These are phyloP conservation scores for Salvelinus sp. DNA, from an alignment of 2,113 vertebrate genomes.

Conservation along the genomic window DNA sequence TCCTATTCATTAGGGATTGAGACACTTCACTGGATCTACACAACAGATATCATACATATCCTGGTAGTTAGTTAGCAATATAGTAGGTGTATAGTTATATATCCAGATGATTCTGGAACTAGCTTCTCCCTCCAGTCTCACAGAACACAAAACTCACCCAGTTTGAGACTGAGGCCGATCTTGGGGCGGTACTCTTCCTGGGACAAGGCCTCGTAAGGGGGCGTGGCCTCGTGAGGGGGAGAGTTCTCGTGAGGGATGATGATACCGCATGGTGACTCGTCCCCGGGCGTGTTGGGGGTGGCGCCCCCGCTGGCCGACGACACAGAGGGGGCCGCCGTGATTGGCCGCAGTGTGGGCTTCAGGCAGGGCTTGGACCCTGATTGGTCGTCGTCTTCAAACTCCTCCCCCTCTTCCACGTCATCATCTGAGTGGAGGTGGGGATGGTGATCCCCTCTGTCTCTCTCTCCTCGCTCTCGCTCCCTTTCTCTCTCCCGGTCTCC, in stretches of 20 bases:
- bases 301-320: constrained; percentile 93
- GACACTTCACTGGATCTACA: no score
- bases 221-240: constrained; percentile 85
- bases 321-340: constrained; percentile 93
- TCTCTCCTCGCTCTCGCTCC: no score
- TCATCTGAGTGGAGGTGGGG: constrained; percentile 77
- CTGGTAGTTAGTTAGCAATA: no score
- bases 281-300: constrained; percentile 90
- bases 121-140: no score
- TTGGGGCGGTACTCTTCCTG: constrained; percentile 93
- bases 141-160: constrained; percentile 75
- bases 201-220: constrained; percentile 26
- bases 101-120: no score
- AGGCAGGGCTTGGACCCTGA: constrained; percentile 87
- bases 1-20: no score
- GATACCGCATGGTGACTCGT: constrained; percentile 97
- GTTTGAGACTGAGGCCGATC: constrained; percentile 95
- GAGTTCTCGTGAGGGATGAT: constrained; percentile 99
- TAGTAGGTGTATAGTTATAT: no score
- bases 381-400: constrained; percentile 82
- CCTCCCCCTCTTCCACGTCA: constrained; percentile 87
- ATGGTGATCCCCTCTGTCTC: constrained; percentile 64
- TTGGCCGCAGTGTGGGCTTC: constrained; percentile 94
- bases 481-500: constrained; percentile 51
- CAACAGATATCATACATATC: no score